phyloP scores from a whole-genome alignment of 2,888 invertebrate species.

The Drosophila longiperda region DNA sequence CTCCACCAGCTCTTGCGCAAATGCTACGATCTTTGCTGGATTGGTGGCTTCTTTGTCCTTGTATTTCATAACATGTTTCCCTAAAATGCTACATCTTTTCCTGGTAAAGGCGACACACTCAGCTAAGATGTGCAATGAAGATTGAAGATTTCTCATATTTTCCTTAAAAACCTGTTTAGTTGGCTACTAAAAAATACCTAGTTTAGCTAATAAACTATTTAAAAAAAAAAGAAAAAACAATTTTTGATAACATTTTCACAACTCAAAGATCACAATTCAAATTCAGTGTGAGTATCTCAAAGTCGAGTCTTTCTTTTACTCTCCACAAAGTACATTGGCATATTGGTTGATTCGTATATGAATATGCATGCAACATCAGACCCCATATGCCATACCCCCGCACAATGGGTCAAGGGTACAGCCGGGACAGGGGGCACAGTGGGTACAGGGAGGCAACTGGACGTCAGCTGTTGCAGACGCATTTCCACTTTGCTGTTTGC shows the following conservation, averaged over 20 bases:
- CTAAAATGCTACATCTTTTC: no score
- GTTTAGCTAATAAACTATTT: no score
- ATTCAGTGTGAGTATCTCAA: conserved; percentile 7
- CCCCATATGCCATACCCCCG: conserved; percentile 15
- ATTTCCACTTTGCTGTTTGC: conserved; percentile 77
- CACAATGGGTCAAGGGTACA: not conserved
- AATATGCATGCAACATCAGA: conserved; percentile 34
- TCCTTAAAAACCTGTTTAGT: no score
- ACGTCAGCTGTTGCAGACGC: conserved; percentile 61
- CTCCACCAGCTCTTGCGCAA: no score
- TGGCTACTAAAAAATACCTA: no score
- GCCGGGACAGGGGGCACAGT: no score
- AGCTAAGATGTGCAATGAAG: no score
- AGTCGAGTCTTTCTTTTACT: not conserved
- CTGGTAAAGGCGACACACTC: no score
- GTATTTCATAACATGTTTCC: no score
- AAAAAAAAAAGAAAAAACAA: not conserved
- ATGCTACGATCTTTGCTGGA: no score
- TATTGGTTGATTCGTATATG: conserved; percentile 37
- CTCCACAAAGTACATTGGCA: conserved; percentile 61
- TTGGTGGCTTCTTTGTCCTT: no score
- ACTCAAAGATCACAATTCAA: not conserved
- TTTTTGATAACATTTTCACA: not conserved
- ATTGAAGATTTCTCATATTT: no score
- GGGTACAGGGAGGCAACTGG: not conserved